Evolutionary conservation across 92 coral and sea anemone species (phyloP), one percentile per base, ranked within the genome.

Genomic region (Porites lobata): DNA sequence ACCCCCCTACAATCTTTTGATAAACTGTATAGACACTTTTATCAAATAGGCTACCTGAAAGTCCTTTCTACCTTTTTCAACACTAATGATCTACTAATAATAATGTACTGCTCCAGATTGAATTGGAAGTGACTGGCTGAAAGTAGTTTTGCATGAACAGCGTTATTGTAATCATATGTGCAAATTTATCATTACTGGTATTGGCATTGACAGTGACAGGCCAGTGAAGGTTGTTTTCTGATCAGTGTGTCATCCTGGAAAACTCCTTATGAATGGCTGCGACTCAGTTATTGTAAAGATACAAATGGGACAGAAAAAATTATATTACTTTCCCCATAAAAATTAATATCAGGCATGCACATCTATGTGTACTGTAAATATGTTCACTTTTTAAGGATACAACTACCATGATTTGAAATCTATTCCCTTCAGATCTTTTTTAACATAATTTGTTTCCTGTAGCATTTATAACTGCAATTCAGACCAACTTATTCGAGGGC

Each of bases 381-480:
- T 32, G 38, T 32, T 32, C 38, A 2, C 38, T 32, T 32, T 32
- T 1, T 1, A 32, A 32, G 47, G 50, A 67, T 67, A 22, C 7
- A 67, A 67, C 29, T 67, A 29, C 72, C 72, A 67, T 3, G 29
- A 67, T 67, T 67, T 67, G 72, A 67, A 20, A 67, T 67, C 72
- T 43, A 67, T 67, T 69, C 43, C 74, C 74, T 17, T n/a, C 13
- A 18, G 32, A 69, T 69, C 6, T 69, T 22, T 69, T 69, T 69
- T 19, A 67, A 67, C 72, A 67, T 76, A n/a, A n/a, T n/a, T n/a
- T 68, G 12, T 65, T 85, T 65, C 77, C 89, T 77, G 76, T 76
- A 85, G 89, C 76, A 76, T 63, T 85, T 74, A 65, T 85, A 43
- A 19, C 89, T 18, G 76, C 83, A 14, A 26, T 76, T 76, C 76